phyloP scores from a whole-genome alignment of 2,888 invertebrate species.

The Miltochrista miniata region DNA sequence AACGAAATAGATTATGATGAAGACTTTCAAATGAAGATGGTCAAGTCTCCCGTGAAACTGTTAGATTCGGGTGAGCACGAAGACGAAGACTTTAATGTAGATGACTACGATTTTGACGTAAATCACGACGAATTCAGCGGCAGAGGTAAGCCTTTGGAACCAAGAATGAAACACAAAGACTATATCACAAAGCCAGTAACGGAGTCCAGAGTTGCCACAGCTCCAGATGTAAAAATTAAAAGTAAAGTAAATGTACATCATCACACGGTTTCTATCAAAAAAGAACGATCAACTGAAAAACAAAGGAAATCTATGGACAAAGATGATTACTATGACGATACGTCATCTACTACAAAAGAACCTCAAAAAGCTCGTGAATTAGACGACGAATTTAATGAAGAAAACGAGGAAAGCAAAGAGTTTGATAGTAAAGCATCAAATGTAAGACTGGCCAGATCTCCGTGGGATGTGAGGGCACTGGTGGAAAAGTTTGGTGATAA shows the following conservation, averaged over 20 bases:
- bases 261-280: slow-evolving; percentile 26
- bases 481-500: slow-evolving; percentile 46
- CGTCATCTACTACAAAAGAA: slow-evolving; percentile 34
- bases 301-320: slow-evolving; percentile 38
- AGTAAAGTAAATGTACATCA: slow-evolving; percentile 30
- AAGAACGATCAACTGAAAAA: slow-evolving; percentile 28
- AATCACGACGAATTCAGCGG: slow-evolving; percentile 68
- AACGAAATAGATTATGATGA: slow-evolving; percentile 60
- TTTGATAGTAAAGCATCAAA: slow-evolving; percentile 27
- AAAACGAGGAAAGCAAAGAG: slow-evolving; percentile 52
- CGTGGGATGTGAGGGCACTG: slow-evolving; percentile 42
- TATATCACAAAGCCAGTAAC: slow-evolving; percentile 12
- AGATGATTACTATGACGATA: slow-evolving; percentile 57
- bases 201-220: slow-evolving; percentile 4
- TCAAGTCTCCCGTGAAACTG: slow-evolving; percentile 36
- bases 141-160: slow-evolving; percentile 62
- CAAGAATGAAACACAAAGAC: slow-evolving; percentile 46
- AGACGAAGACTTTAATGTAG: slow-evolving; percentile 71
- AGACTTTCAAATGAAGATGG: slow-evolving; percentile 57
- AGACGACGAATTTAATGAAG: slow-evolving; percentile 48
- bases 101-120: slow-evolving; percentile 72
- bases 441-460: slow-evolving; percentile 49
- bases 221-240: slow-evolving; percentile 32
- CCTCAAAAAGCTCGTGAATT: slow-evolving; percentile 30
- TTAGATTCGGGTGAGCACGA: slow-evolving; percentile 63